Conservation (phyloP, 2,113 vertebrate genomes). For the Cepphus grylle region DNA sequence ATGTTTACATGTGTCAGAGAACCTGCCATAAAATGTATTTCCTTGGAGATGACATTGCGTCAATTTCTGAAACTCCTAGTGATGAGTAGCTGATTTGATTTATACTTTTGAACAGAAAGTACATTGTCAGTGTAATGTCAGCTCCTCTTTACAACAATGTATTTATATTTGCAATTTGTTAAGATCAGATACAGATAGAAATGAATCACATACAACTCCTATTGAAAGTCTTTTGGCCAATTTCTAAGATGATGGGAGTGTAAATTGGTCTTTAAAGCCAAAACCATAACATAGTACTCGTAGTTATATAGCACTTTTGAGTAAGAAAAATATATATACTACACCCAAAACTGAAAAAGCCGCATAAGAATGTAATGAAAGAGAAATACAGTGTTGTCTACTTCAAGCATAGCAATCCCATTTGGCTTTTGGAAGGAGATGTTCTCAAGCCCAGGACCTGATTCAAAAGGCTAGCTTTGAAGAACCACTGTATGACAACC, state of each 20-base stretch:
- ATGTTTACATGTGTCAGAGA: not conserved
- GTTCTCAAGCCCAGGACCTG: not conserved
- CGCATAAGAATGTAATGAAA: not conserved
- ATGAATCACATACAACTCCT: not conserved
- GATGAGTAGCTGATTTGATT: constrained; percentile 6
- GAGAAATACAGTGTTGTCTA: not conserved
- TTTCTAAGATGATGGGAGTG: not conserved
- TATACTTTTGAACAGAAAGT: not conserved
- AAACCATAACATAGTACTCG: not conserved
- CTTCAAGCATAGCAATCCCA: not conserved
- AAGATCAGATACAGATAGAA: not conserved
- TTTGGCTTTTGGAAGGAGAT: not conserved
- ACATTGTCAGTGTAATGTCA: not conserved
- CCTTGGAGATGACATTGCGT: not conserved
- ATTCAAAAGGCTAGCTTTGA: not conserved
- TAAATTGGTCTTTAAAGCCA: not conserved
- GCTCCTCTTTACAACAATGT: not conserved
- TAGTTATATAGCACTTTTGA: not conserved
- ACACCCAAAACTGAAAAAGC: not conserved
- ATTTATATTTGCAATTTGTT: constrained; percentile 21
- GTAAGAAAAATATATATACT: not conserved
- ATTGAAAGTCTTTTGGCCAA: not conserved
- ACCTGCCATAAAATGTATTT: not conserved
- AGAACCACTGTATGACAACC: not conserved
- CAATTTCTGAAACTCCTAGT: constrained; percentile 9